Evolutionary conservation across 2,797 vertebrate species (phyloP), one percentile per base, ranked within the genome.

Genomic region (Heliangelus exortis): DNA sequence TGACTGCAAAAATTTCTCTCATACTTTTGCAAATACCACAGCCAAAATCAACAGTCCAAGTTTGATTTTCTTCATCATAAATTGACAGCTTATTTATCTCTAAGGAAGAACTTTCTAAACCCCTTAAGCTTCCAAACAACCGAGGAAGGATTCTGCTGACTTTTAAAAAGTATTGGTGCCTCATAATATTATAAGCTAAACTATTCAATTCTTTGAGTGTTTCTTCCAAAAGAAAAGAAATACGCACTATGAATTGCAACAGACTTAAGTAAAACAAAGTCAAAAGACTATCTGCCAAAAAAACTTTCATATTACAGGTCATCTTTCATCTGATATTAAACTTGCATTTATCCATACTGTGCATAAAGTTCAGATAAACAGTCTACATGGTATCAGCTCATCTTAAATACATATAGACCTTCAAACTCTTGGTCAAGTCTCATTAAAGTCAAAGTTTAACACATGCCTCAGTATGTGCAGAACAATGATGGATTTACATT

Each of bases 41-140:
- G 98, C 98, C 98, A 98, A 98, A 97, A 98, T 97, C 98, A 98
- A 98, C 97, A 97, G 96, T 62, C 53, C 65, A 89, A 95, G 97
- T 97, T 98, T 98, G 98, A 98, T 98, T 98, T 98, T 98, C 97
- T 97, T 97, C 97, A 97, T 98, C 97, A 96, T 96, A 97, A 98
- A 98, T 97, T 98, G 97, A 98, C 98, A 98, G 98, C 97, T 98
- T 98, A 98, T 98, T 98, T 98, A 98, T 98, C 98, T 98, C 96
- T 92, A 77, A 92, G 97, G 97, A 98, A 97, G 97, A 97, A 97
- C 96, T 96, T 98, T 98, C 91, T 97, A 97, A 98, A 97, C 96
- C 94, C 95, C 96, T 96, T 95, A 98, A 98, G 97, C 95, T 98
- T 98, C 98, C 98, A 96, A 92, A 96, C 97, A 98, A 96, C 95